Percentiles rank a stretch among this genome's conserved stretches.
Evolutionary conservation across 2,113 vertebrate species (phyloP).

Genomic region (Tiliqua scincoides): DNA sequence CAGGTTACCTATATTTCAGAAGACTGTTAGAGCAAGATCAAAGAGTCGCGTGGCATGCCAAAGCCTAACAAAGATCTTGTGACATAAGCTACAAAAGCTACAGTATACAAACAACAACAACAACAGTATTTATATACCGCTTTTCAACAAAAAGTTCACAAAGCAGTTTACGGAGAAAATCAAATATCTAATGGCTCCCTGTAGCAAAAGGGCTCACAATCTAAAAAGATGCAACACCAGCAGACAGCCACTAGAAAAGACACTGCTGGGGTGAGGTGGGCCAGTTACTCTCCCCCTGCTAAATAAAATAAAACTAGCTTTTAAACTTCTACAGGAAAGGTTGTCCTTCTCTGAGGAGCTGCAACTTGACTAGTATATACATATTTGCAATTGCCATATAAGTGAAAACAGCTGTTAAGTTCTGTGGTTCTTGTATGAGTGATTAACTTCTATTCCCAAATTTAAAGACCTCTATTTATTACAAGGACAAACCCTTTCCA

Average conservation of each 20-base stretch:
- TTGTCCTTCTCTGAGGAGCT: neutral
- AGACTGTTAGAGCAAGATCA: neutral
- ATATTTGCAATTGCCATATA: neutral
- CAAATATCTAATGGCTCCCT: too few species aligned
- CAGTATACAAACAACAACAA: too few species aligned
- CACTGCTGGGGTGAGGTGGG: too few species aligned
- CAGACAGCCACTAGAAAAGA: too few species aligned
- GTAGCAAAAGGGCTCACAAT: too few species aligned
- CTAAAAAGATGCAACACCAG: too few species aligned
- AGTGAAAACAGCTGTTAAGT: neutral
- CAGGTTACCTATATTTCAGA: too few species aligned
- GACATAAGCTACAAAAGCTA: neutral
- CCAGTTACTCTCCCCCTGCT: too few species aligned
- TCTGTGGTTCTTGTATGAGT: neutral
- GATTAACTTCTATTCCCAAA: neutral
- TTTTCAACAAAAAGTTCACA: too few species aligned
- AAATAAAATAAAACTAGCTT: too few species aligned
- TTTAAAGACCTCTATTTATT: neutral
- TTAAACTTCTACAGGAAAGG: neutral
- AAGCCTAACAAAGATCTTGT: neutral
- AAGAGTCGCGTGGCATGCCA: neutral
- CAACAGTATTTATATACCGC: too few species aligned
- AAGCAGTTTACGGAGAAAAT: too few species aligned
- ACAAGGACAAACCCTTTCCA: neutral
- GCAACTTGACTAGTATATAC: neutral